phyloP scores from a whole-genome alignment of 2,888 invertebrate species.

The Bellardia pandia region DNA sequence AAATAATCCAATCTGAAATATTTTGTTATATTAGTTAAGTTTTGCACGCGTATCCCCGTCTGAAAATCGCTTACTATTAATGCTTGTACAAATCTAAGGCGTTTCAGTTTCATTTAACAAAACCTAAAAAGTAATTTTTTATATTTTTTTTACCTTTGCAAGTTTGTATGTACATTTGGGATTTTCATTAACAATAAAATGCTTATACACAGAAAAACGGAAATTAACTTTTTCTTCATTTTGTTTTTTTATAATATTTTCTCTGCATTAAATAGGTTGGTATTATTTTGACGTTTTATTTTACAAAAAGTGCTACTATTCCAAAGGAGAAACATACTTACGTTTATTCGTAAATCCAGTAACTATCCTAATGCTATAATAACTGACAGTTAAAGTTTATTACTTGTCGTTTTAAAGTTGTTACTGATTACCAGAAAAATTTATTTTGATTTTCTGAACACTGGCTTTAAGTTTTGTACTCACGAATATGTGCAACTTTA shows the following conservation, averaged over 20 bases:
- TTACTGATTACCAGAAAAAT: background rate
- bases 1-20: too few relatives aligned
- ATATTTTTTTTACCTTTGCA: constrained; percentile 31
- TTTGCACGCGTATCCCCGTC: background rate
- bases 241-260: background rate
- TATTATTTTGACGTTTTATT: background rate
- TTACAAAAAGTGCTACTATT: background rate
- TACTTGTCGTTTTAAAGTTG: constrained; percentile 11
- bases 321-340: background rate
- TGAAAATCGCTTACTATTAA: background rate
- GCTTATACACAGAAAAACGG: constrained; percentile 48
- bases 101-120: constrained; percentile 41
- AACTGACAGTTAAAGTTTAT: constrained; percentile 23
- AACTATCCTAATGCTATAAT: background rate
- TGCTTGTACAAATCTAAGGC: background rate
- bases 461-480: background rate
- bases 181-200: constrained; percentile 56
- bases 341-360: background rate
- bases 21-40: too few relatives aligned
- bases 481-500: background rate
- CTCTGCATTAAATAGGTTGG: background rate
- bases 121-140: constrained; percentile 41
- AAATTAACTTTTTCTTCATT: constrained; percentile 59
- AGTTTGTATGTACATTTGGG: constrained; percentile 19
- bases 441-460: background rate